Evolutionary conservation across 2,113 vertebrate genomes (phyloP).

Genomic region (Lepus timidus): DNA sequence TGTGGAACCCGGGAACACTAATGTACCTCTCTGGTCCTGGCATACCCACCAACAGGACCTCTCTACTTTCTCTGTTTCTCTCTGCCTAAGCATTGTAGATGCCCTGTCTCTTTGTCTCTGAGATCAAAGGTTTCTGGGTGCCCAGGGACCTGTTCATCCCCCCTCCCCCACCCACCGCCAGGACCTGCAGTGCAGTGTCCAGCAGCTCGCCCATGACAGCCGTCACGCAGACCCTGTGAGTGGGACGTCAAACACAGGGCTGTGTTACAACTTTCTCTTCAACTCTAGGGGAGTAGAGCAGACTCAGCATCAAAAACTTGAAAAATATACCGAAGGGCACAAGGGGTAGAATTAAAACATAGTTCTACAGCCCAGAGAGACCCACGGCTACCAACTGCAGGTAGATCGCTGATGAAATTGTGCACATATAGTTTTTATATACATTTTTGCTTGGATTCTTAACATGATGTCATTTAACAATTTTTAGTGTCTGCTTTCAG

Average conservation of each 20-base stretch:
- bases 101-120: neutral
- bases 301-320: neutral
- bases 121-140: neutral
- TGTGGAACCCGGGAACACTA: neutral
- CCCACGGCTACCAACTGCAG: neutral
- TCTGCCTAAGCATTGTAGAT: neutral
- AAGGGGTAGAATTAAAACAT: neutral
- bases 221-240: no score
- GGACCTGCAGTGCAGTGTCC: neutral
- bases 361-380: neutral
- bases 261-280: neutral
- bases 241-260: neutral
- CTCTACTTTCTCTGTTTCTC: neutral
- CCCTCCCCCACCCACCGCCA: no score
- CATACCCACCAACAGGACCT: neutral
- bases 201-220: neutral
- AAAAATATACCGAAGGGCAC: neutral
- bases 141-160: no score
- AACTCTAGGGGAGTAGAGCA: neutral
- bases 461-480: neutral
- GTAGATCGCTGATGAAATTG: neutral
- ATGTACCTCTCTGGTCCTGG: neutral
- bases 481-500: neutral
- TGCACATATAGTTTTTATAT: neutral
- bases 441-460: neutral